A percentile compares a stretch with the other conserved stretches of the same genome.
These are phyloP conservation scores for Papilio protenor DNA, from an alignment of 2,888 invertebrate species.

Conservation along the genomic window DNA sequence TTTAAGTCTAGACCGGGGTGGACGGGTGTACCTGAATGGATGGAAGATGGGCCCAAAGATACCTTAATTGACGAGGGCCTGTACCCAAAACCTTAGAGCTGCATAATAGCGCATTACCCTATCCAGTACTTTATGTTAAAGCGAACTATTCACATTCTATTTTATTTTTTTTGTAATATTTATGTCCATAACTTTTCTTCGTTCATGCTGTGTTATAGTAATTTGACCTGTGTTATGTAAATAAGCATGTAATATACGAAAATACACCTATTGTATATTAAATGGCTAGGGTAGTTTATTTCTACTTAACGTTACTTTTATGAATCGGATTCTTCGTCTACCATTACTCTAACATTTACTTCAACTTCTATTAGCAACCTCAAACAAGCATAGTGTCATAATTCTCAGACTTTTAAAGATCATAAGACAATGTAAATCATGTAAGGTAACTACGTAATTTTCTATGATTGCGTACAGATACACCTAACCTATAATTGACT, in stretches of 20 bases:
- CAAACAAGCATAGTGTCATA: background rate
- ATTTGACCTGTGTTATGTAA: no score
- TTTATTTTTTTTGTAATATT: no score
- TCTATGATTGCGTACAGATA: background rate
- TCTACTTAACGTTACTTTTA: no score
- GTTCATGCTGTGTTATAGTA: no score
- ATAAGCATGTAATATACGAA: no score
- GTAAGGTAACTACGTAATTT: conserved; percentile 2
- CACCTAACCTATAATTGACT: background rate
- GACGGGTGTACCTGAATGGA: conserved; percentile 61
- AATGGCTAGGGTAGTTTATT: no score
- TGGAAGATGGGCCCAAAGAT: conserved; percentile 77
- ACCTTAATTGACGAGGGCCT: conserved; percentile 83
- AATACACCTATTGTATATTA: no score
- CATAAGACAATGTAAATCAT: conserved; percentile 9
- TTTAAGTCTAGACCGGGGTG: conserved; percentile 65
- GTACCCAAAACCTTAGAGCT: conserved; percentile 81
- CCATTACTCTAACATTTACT: no score
- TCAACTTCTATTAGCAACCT: background rate
- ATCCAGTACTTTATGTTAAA: conserved; percentile 70
- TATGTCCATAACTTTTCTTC: no score
- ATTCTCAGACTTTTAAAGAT: background rate
- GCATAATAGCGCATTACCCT: conserved; percentile 81
- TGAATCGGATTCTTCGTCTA: background rate
- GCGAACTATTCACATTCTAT: conserved; percentile 51